Conservation (phyloP, 2,888 invertebrate genomes). For the Andrena camellia region DNA sequence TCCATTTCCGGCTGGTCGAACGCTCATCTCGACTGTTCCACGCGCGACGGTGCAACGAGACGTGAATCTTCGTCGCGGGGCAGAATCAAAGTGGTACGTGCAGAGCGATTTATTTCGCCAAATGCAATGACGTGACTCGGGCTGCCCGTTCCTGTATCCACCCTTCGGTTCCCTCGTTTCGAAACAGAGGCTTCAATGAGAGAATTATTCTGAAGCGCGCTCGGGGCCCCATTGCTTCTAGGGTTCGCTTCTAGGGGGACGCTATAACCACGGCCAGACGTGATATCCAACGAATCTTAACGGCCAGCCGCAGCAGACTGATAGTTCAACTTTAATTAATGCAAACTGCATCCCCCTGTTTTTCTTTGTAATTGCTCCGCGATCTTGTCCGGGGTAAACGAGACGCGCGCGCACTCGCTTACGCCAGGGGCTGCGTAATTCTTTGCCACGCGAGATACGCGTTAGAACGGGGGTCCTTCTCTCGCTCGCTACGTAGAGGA, state of each 20-base stretch:
- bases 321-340: slow-evolving; percentile 5
- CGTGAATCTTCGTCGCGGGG: slow-evolving; percentile 31
- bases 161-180: not conserved
- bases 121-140: not conserved
- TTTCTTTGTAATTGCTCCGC: slow-evolving; percentile 8
- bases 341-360: not conserved
- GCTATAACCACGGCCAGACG: not conserved
- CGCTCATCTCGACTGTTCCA: slow-evolving; percentile 19
- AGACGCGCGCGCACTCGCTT: not conserved
- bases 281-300: not conserved
- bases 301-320: not conserved
- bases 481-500: not conserved
- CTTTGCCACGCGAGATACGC: slow-evolving; percentile 6
- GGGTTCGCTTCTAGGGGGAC: not conserved
- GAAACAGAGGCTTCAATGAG: not conserved
- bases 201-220: not conserved
- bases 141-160: not conserved
- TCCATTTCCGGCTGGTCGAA: slow-evolving; percentile 4
- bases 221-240: no score
- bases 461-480: not conserved
- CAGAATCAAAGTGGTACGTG: no score
- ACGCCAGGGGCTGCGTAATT: not conserved
- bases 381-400: not conserved
- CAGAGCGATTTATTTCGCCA: slow-evolving; percentile 42
- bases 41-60: slow-evolving; percentile 36